These are phyloP conservation scores for Polyploca ridens DNA, from an alignment of 2,888 invertebrate genomes.

Conservation along the genomic window DNA sequence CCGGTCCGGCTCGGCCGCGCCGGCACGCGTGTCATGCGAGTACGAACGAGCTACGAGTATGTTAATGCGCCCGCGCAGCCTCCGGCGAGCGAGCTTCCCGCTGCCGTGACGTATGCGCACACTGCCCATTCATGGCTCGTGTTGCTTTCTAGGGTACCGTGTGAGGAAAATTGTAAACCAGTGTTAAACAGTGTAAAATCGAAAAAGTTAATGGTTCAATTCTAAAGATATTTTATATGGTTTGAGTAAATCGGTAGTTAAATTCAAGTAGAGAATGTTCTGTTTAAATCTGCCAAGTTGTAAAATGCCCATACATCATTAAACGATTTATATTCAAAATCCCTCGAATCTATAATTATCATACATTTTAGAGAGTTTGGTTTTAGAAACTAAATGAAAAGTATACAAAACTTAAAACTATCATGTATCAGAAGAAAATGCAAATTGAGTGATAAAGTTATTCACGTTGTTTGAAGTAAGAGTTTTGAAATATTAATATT, in stretches of 20 bases:
- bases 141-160: slow-evolving; percentile 25
- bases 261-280: too few species aligned
- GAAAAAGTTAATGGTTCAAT: too few species aligned
- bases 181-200: too few species aligned
- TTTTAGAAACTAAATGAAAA: neutral
- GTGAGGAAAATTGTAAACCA: neutral
- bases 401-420: neutral
- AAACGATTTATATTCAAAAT: neutral
- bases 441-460: too few species aligned
- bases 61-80: slow-evolving; percentile 37
- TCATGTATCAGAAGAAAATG: too few species aligned
- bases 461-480: neutral
- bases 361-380: too few species aligned
- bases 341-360: neutral
- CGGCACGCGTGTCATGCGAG: slow-evolving; percentile 25
- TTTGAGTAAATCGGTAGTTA: too few species aligned
- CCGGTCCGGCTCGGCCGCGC: slow-evolving; percentile 45
- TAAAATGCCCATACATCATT: too few species aligned
- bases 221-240: too few species aligned
- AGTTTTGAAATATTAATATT: slow-evolving; percentile 2
- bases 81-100: slow-evolving; percentile 50
- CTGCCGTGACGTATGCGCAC: slow-evolving; percentile 41
- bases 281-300: too few species aligned
- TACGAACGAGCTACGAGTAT: slow-evolving; percentile 25
- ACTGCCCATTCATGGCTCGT: slow-evolving; percentile 46